phyloP scores from a whole-genome alignment of 2,113 vertebrate species.

The Colistium nudipinnis region DNA sequence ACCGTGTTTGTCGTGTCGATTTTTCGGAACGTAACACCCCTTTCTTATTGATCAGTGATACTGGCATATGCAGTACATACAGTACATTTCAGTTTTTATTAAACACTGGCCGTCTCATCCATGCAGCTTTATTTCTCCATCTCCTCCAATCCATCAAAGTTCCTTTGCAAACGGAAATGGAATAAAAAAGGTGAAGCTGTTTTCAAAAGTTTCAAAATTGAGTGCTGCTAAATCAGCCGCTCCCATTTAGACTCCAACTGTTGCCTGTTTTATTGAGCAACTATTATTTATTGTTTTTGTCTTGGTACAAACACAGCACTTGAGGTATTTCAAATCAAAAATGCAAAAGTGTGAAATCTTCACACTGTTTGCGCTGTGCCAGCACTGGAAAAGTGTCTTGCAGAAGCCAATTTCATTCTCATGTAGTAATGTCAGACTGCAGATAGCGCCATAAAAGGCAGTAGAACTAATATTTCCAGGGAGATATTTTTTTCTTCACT shows the following conservation, averaged over 20 bases:
- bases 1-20: conserved; percentile 4
- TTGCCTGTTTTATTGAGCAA: conserved; percentile 10
- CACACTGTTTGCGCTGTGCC: conserved; percentile 5
- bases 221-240: conserved; percentile 21
- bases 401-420: conserved; percentile 4
- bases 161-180: neutral
- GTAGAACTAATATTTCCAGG: conserved; percentile 1
- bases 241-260: too few species aligned
- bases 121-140: neutral
- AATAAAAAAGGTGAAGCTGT: neutral
- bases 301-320: too few species aligned
- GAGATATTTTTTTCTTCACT: neutral
- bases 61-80: neutral
- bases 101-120: neutral
- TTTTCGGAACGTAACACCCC: conserved; percentile 11
- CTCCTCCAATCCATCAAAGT: neutral
- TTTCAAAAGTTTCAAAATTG: conserved; percentile 26
- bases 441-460: conserved; percentile 19
- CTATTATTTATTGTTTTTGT: conserved; percentile 28
- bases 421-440: conserved; percentile 5
- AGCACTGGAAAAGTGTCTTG: neutral
- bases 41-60: neutral
- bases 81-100: neutral
- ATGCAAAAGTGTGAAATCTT: too few species aligned
- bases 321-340: too few species aligned